phyloP scores from a whole-genome alignment of 2,113 vertebrate genomes.

The Coryphaenoides rupestris region DNA sequence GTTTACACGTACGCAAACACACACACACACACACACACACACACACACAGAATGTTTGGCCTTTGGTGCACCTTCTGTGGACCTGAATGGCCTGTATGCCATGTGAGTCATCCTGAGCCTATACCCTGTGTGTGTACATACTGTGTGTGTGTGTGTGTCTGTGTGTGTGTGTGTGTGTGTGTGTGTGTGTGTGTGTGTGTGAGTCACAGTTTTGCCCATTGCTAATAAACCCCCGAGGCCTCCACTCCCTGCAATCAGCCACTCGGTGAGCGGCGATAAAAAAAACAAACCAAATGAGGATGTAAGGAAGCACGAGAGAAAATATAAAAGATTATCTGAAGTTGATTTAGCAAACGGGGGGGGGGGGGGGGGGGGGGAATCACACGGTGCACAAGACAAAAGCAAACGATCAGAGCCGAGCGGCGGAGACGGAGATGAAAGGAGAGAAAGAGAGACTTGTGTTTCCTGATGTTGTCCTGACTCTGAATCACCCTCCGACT shows the following conservation, averaged over 20 bases:
- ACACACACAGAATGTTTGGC: constrained; percentile 41
- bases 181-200: too few species aligned
- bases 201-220: constrained; percentile 36
- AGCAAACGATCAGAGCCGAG: constrained; percentile 27
- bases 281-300: constrained; percentile 7
- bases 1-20: constrained; percentile 54
- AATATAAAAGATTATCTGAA: neutral
- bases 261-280: constrained; percentile 5
- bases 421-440: constrained; percentile 22
- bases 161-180: constrained; percentile 36
- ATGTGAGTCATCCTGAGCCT: constrained; percentile 64
- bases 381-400: neutral
- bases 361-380: too few species aligned
- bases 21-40: constrained; percentile 50
- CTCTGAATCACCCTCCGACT: constrained; percentile 46
- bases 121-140: constrained; percentile 58
- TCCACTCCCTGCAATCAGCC: constrained; percentile 44
- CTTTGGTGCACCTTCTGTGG: constrained; percentile 31
- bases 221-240: constrained; percentile 47
- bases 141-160: constrained; percentile 43
- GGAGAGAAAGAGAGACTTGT: constrained; percentile 25
- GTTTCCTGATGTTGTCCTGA: constrained; percentile 42
- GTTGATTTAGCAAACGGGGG: too few species aligned
- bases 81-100: constrained; percentile 50
- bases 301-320: neutral